Evolutionary conservation across 2,888 invertebrate species (phyloP).

Genomic region (Conistra vaccinii): DNA sequence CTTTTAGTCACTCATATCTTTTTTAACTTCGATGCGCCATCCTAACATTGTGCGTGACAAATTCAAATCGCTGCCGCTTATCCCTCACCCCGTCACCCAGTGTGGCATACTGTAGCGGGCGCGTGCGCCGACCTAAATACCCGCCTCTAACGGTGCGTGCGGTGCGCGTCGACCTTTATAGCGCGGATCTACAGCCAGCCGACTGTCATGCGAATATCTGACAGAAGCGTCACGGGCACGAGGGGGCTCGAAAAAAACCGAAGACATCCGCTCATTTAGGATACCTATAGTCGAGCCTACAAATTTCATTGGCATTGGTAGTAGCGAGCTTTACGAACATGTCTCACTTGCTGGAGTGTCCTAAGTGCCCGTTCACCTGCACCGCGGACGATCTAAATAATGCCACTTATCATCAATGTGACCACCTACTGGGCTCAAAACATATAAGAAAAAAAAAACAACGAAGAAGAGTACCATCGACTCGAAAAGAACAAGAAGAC

Average conservation of each 20-base stretch:
- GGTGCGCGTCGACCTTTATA: constrained; percentile 78
- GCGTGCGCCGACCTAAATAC: constrained; percentile 87
- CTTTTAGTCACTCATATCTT: neutral
- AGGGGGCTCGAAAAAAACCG: constrained; percentile 2
- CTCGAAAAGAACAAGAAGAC: too few species aligned
- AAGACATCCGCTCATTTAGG: neutral
- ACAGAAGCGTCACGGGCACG: constrained; percentile 55
- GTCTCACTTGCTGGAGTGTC: too few species aligned
- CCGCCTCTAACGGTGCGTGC: constrained; percentile 83
- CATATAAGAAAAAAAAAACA: too few species aligned
- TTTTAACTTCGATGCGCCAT: neutral
- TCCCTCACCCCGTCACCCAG: constrained; percentile 43
- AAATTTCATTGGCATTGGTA: too few species aligned
- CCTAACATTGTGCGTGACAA: neutral
- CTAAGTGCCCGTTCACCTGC: too few species aligned
- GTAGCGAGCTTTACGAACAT: too few species aligned
- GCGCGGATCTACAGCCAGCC: constrained; percentile 67
- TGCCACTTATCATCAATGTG: too few species aligned
- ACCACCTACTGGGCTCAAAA: too few species aligned
- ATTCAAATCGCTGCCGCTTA: constrained; percentile 47
- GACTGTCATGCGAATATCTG: constrained; percentile 60
- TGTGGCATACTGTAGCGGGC: constrained; percentile 83
- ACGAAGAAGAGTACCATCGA: too few species aligned
- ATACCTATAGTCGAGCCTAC: too few species aligned
- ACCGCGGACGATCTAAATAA: too few species aligned